Evolutionary conservation across 2,113 vertebrate species (phyloP), one percentile per base, ranked within the genome.

Genomic region (Hippocampus comes): DNA sequence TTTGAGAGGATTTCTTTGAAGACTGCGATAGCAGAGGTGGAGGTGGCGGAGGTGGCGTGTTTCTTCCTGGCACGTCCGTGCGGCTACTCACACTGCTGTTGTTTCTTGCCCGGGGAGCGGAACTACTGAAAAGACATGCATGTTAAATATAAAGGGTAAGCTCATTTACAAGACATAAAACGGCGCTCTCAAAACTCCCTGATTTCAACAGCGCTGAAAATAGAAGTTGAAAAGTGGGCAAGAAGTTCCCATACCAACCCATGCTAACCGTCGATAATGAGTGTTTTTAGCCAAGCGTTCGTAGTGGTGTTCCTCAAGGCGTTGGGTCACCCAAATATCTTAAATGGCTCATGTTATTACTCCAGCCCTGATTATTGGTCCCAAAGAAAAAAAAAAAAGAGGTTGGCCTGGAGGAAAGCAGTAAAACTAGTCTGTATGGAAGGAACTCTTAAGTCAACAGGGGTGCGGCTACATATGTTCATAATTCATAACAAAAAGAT

Each of bases 311-410:
- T 17, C 77, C 88, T 84, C 64, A 72, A 46, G 82, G 88, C 86
- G 49, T 63, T 84, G 79, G 88, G 90, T 82, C 80, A 90, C 90
- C 90, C 78, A 86, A 42, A 86, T 88, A 73, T 73, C 66, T 71
- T 49, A 90, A 86, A 72, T 84, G 81, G 86, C 74, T 76, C 65
- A 79, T 30, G 53, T 71, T 64, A 78, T 88, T 75, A 68, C 78
- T 84, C 46, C 61, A 75, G 73, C 63, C 59, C 74, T 21, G 42
- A 67, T 86, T 88, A 85, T 78, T 56, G 84, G 66, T 66, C 74
- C 65, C 34, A 38, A 38, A 38, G 34, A 38, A 38, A 38, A 34
- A 30, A 34, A 30, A 38, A 38, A 38, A 38, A 1, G 34, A 38
- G 34, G 61, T 68, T 65, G 34, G 64, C 75, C 75, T 73, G n/a